Evolutionary conservation across 2,888 invertebrate species (phyloP).

Genomic region (Caenorhabditis sinica): DNA sequence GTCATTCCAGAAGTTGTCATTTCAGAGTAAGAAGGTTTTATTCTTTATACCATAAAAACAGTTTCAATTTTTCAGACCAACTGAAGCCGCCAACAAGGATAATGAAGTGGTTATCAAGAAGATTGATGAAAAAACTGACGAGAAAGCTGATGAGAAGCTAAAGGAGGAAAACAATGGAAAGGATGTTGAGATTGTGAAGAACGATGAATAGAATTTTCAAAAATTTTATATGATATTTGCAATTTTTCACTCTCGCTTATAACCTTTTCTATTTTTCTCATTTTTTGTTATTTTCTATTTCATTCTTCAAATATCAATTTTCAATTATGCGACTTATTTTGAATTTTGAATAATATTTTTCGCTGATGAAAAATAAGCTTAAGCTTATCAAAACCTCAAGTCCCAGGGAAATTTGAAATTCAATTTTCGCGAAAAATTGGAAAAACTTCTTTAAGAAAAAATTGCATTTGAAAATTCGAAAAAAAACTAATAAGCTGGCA

Average conservation of each 20-base stretch:
- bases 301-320: not conserved
- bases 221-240: conserved; percentile 3
- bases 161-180: not conserved
- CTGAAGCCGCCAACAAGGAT: not conserved
- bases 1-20: not conserved
- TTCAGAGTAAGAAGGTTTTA: not conserved
- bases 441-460: not conserved
- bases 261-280: not conserved
- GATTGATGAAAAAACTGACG: no score
- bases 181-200: not conserved
- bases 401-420: no score
- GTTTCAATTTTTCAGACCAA: not conserved
- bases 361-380: no score
- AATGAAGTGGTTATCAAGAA: no score
- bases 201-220: not conserved
- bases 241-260: not conserved
- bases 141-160: no score
- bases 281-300: conserved; percentile 20
- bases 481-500: conserved; percentile 17
- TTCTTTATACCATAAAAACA: not conserved
- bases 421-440: no score
- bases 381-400: no score
- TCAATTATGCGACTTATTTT: no score
- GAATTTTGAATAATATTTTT: no score
- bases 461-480: not conserved